Evolutionary conservation across 1,140 invertebrate species (phyloP), one percentile per base, ranked within the genome.

Genomic region (Steinernema khuongi): DNA sequence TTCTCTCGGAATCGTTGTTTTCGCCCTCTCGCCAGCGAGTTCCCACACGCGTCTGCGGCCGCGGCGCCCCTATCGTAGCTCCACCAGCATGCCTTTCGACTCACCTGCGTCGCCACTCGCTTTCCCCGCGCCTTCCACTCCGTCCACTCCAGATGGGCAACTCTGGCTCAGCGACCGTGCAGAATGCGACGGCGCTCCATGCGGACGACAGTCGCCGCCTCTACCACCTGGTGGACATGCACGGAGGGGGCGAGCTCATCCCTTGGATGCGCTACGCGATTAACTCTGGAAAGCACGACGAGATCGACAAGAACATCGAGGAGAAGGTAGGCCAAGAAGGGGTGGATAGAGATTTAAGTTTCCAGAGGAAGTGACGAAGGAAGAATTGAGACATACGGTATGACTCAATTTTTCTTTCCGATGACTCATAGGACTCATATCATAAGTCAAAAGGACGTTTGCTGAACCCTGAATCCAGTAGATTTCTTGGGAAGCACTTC

Each of bases 161-260:
- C 26, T 60, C 50, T 14, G 50, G 7, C 2, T 60, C 50, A 4
- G 2, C 7, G 11, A 60, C 7, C 19, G 50, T 60, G 14, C 11
- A 11, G 50, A 60, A 60, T 22, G 50, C 7, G 50, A 60, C 50
- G 19, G 22, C 11, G 11, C 50, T 60, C 11, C 14, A 60, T 22
- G 19, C 7, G 11, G 19, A 60, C 50, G 22, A 60, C 7, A 60
- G 26, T 22, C 50, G 7, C 4, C 50, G 50, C 4, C 50, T 75
- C 26, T 75, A 75, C 60, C 74, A 75, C n/a, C 67, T 75, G 43
- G 73, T 75, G 4, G 74, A 75, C 70, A 75, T 75, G 74, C 74
- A 75, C 36, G 74, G 74, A 67, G 72, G 74, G 19, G 74, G 74
- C 18, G 44, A 41, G 29, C 50, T 75, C 31, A 86, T 92, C 91